Conservation (phyloP, 2,888 invertebrate genomes). For the Amblyteles armatorius region DNA sequence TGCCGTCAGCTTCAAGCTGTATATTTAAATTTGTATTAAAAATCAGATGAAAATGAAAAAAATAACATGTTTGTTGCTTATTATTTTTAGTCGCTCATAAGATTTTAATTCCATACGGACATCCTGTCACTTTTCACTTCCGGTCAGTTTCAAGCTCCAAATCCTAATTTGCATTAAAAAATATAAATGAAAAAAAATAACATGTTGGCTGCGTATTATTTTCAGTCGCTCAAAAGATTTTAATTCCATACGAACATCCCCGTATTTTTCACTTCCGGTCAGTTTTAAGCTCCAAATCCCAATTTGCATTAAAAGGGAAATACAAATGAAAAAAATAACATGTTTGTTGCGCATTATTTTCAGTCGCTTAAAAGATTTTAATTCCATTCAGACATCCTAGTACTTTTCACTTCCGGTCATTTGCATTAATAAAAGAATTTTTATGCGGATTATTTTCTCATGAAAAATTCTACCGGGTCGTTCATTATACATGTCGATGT, state of each 20-base stretch:
- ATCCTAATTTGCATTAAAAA: no score
- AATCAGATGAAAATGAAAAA: no score
- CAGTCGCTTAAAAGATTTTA: background rate
- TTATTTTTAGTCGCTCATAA: background rate
- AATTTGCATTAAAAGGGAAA: background rate
- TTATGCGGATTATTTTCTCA: no score
- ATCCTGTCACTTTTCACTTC: no score
- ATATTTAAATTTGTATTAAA: no score
- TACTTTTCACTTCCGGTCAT: background rate
- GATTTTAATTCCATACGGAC: background rate
- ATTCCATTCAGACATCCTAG: background rate
- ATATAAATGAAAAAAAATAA: background rate
- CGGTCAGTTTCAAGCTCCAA: no score
- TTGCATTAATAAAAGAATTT: no score
- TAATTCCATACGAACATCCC: background rate
- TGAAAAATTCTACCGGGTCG: no score
- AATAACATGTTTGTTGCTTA: no score
- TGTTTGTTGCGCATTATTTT: no score
- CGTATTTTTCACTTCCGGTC: background rate
- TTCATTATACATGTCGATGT: no score
- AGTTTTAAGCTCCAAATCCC: background rate
- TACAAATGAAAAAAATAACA: background rate
- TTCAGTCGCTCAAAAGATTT: background rate
- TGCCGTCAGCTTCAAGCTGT: no score
- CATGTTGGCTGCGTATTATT: background rate